Percentiles rank a stretch among this genome's conserved stretches.
These are phyloP conservation scores for Molossus alvarezi DNA, from an alignment of 2,797 vertebrate genomes.

Conservation along the genomic window DNA sequence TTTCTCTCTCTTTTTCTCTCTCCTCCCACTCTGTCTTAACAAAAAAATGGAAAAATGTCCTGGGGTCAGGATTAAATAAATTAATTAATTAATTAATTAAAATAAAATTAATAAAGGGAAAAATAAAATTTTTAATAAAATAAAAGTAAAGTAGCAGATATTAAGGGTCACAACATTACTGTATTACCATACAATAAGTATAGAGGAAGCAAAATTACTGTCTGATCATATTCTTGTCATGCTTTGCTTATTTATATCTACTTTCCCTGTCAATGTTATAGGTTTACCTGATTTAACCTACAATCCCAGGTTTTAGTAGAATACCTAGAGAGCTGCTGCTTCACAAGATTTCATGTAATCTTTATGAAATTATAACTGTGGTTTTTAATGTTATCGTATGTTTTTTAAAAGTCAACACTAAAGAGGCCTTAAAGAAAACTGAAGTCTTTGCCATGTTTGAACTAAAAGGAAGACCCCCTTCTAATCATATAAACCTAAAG, in stretches of 20 bases:
- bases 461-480: not conserved
- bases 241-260: not conserved
- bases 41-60: no score
- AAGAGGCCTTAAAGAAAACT: not conserved
- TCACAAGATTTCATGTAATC: not conserved
- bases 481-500: conserved; percentile 2
- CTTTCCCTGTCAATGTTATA: not conserved
- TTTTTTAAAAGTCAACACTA: conserved; percentile 45
- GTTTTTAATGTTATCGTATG: not conserved
- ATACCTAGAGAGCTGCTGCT: not conserved
- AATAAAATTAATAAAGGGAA: no score
- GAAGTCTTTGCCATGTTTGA: not conserved
- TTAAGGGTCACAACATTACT: not conserved
- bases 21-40: no score
- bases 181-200: not conserved
- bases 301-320: conserved; percentile 22
- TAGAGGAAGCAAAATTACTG: not conserved
- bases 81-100: no score
- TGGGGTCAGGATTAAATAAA: no score
- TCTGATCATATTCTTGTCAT: not conserved
- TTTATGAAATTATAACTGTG: conserved; percentile 30
- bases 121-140: no score
- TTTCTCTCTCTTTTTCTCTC: no score
- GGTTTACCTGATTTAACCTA: not conserved
- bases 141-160: not conserved